A percentile compares a stretch with the other conserved stretches of the same genome.
Conservation (phyloP, 2,113 vertebrate species). For the Oncorhynchus gorbuscha region DNA sequence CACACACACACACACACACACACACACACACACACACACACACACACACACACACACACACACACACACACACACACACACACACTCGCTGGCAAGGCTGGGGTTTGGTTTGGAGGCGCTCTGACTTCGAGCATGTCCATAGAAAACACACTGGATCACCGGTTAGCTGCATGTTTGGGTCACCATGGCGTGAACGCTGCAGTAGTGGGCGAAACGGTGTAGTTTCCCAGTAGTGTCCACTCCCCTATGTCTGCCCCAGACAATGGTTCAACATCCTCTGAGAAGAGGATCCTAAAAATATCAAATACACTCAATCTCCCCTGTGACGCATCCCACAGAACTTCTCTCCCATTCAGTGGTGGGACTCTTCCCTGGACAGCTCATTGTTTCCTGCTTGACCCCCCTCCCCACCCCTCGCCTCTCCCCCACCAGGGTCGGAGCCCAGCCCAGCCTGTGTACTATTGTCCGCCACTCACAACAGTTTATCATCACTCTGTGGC, state of each 20-base stretch:
- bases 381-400: conserved; percentile 5
- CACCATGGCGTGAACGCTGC: conserved; percentile 54
- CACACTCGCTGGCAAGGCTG: conserved; percentile 59
- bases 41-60: too few relatives aligned
- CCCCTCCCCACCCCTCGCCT: conserved; percentile 7
- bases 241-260: neutral
- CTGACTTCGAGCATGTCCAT: conserved; percentile 59
- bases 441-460: conserved; percentile 50
- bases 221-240: neutral
- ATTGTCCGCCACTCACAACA: conserved; percentile 67
- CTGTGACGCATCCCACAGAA: conserved; percentile 22
- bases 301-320: conserved; percentile 20
- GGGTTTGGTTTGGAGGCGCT: conserved; percentile 70
- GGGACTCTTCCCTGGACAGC: conserved; percentile 11
- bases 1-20: too few relatives aligned
- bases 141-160: conserved; percentile 56
- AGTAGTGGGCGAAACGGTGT: conserved; percentile 3
- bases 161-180: conserved; percentile 62
- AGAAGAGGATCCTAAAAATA: conserved; percentile 47
- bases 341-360: conserved; percentile 20
- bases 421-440: neutral
- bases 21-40: too few relatives aligned
- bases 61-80: too few relatives aligned
- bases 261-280: conserved; percentile 54
- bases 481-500: conserved; percentile 78